Evolutionary conservation across 1,140 invertebrate genomes (phyloP).

Genomic region (Drosophila grimshawi): DNA sequence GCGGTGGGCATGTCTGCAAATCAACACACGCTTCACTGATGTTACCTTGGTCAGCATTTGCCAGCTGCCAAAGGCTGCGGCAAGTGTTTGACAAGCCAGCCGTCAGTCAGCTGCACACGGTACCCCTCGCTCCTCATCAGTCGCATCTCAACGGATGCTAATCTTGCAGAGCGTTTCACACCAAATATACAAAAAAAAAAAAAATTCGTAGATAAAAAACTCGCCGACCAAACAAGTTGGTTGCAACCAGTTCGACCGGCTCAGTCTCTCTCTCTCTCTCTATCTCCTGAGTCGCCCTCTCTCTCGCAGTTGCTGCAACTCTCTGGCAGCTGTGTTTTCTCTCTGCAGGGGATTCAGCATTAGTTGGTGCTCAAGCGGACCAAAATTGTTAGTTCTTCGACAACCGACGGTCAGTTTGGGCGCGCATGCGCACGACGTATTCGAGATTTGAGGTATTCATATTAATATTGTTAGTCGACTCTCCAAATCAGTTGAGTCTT

Average conservation of each 20-base stretch:
- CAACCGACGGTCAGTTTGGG: constrained; percentile 83
- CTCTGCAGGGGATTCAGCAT: constrained; percentile 55
- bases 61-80: constrained; percentile 26
- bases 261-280: constrained; percentile 10
- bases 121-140: constrained; percentile 2
- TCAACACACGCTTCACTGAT: constrained; percentile 55
- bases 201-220: background rate
- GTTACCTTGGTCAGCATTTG: constrained; percentile 65
- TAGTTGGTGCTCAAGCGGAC: constrained; percentile 57
- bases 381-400: constrained; percentile 83
- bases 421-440: constrained; percentile 76
- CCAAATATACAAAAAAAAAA: constrained; percentile 17
- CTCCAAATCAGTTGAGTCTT: background rate
- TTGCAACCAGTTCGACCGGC: constrained; percentile 49
- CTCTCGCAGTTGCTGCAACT: background rate
- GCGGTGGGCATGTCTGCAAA: constrained; percentile 33
- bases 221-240: constrained; percentile 50
- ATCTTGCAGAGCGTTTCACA: constrained; percentile 58
- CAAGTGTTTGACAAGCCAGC: constrained; percentile 70
- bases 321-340: constrained; percentile 3
- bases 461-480: background rate
- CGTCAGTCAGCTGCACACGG: constrained; percentile 18
- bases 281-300: constrained; percentile 3
- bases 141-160: constrained; percentile 59
- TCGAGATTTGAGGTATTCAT: constrained; percentile 8